These are phyloP conservation scores for Merodon equestris DNA, from an alignment of 2,888 invertebrate genomes.

Conservation along the genomic window DNA sequence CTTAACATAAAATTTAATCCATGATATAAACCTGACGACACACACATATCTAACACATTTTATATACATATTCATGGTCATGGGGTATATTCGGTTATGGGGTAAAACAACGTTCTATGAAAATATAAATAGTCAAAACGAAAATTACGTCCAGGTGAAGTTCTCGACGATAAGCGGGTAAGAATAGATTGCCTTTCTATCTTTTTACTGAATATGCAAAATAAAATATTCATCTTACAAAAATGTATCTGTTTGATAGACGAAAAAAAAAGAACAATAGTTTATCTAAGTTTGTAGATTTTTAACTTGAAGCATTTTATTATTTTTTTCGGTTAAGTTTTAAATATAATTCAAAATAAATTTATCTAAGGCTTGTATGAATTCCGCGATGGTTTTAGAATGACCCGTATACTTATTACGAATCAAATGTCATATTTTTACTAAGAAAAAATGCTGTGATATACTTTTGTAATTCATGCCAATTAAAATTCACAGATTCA, in stretches of 20 bases:
- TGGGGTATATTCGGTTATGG: too few relatives aligned
- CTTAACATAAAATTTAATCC: conserved; percentile 39
- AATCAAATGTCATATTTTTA: too few relatives aligned
- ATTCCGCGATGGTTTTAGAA: too few relatives aligned
- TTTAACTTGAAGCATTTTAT: conserved; percentile 30
- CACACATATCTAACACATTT: background rate
- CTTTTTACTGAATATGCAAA: conserved; percentile 34
- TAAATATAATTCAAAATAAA: too few relatives aligned
- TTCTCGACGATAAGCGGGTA: conserved; percentile 96
- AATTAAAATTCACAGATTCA: too few relatives aligned
- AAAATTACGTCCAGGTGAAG: conserved; percentile 94
- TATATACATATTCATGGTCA: background rate
- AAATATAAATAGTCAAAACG: conserved; percentile 51
- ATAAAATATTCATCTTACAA: conserved; percentile 13
- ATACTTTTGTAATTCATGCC: too few relatives aligned
- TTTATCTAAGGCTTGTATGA: too few relatives aligned
- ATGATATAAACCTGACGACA: conserved; percentile 3
- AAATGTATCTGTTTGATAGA: too few relatives aligned
- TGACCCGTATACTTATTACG: too few relatives aligned
- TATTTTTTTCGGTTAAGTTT: conserved; percentile 36
- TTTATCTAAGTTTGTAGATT: background rate
- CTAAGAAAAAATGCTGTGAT: too few relatives aligned
- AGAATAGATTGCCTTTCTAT: conserved; percentile 74
- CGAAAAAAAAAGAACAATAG: background rate
- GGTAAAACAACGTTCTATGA: background rate